Conservation (phyloP, 2,113 vertebrate species). For the Naja naja region DNA sequence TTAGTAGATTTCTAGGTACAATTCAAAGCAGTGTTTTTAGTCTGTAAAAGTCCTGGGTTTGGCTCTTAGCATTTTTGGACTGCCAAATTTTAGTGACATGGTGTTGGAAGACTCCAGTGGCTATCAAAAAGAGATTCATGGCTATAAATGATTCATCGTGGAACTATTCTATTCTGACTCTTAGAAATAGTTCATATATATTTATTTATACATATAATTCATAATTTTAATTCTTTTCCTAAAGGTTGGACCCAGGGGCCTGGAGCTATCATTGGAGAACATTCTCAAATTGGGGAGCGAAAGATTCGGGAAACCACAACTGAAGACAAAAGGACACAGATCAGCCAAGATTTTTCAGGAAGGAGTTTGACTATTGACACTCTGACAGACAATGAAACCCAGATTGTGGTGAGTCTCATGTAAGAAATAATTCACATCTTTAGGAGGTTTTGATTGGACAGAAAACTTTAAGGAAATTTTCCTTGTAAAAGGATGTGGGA, state of each 20-base stretch:
- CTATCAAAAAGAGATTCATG: background rate
- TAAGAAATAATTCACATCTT: background rate
- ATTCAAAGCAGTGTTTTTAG: background rate
- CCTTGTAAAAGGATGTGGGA: background rate
- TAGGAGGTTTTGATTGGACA: background rate
- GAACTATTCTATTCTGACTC: background rate
- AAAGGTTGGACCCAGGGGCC: conserved; percentile 45
- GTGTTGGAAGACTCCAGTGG: background rate
- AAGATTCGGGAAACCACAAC: conserved; percentile 39
- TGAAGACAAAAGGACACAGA: conserved; percentile 56
- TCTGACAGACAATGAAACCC: conserved; percentile 77
- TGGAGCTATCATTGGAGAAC: background rate
- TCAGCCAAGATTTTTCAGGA: conserved; percentile 75
- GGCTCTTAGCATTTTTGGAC: background rate
- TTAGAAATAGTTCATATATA: background rate
- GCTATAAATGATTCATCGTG: background rate
- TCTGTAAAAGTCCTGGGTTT: background rate
- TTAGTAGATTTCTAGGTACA: background rate
- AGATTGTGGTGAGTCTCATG: conserved; percentile 76
- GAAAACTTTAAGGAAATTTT: background rate
- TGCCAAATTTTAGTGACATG: background rate
- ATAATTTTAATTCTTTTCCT: background rate
- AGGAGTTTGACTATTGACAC: conserved; percentile 80
- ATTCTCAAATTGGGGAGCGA: conserved; percentile 40
- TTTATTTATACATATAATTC: background rate